Percentiles rank a stretch among this genome's conserved stretches.
Conservation (phyloP, 2,888 invertebrate genomes). For the Agrochola litura region DNA sequence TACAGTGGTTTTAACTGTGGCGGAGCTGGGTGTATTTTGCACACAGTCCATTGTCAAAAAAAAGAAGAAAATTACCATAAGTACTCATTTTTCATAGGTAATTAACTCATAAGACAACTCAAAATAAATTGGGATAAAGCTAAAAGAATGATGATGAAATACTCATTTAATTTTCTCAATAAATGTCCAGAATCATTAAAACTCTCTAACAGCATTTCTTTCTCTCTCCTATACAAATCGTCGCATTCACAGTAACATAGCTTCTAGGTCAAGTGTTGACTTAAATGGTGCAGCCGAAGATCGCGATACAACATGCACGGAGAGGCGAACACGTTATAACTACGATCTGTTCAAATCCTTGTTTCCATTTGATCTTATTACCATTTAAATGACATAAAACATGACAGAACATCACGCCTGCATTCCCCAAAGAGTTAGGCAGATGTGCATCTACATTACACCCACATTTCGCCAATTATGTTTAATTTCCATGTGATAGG, state of each 20-base stretch:
- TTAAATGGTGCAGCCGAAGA: conserved; percentile 43
- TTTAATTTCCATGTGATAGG: too few species aligned
- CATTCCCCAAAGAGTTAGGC: too few species aligned
- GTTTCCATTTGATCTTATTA: background rate
- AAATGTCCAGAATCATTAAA: background rate
- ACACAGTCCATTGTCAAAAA: too few species aligned
- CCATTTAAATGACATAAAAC: background rate
- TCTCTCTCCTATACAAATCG: background rate
- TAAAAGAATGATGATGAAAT: background rate
- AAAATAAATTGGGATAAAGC: background rate
- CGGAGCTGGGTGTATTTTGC: too few species aligned
- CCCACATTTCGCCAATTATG: too few species aligned
- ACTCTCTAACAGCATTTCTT: background rate
- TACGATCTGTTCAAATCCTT: background rate
- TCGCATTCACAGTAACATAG: background rate
- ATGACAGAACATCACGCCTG: too few species aligned
- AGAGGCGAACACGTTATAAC: background rate
- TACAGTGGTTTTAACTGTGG: too few species aligned
- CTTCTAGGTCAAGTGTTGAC: conserved; percentile 56
- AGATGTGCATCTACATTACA: too few species aligned
- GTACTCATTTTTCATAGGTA: too few species aligned
- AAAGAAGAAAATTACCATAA: too few species aligned
- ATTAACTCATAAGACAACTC: background rate
- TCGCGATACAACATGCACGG: conserved; percentile 56
- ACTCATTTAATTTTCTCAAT: background rate